Conservation (phyloP, 2,888 invertebrate species). For the Leucozona laternaria region DNA sequence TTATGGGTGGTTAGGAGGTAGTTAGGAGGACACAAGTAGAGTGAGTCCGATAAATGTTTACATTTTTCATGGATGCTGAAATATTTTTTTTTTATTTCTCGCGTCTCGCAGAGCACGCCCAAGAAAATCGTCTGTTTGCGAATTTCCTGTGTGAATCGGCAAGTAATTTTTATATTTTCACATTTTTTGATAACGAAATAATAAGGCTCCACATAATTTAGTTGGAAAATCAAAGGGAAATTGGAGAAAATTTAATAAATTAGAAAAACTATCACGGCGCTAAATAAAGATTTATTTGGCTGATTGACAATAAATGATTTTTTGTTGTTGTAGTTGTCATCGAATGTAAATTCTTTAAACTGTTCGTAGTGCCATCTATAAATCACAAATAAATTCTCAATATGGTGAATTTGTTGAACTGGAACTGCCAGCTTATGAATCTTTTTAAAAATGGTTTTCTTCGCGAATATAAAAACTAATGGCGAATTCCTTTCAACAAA, state of each 20-base stretch:
- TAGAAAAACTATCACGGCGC: slow-evolving; percentile 24
- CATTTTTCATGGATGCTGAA: slow-evolving; percentile 60
- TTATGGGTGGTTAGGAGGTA: background rate
- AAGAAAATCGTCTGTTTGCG: slow-evolving; percentile 37
- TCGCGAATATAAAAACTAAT: too few species aligned
- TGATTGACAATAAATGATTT: slow-evolving; percentile 38
- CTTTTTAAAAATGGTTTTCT: too few species aligned
- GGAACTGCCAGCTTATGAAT: slow-evolving; percentile 7
- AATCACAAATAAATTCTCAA: background rate
- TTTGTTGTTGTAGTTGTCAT: slow-evolving; percentile 61
- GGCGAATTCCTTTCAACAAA: too few species aligned
- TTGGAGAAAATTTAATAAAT: slow-evolving; percentile 49
- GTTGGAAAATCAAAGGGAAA: slow-evolving; percentile 33
- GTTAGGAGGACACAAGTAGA: background rate
- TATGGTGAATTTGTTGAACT: background rate
- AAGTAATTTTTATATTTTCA: background rate
- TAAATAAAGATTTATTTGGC: slow-evolving; percentile 52
- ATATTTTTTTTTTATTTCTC: slow-evolving; percentile 34
- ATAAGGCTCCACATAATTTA: slow-evolving; percentile 20
- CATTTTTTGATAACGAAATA: slow-evolving; percentile 23
- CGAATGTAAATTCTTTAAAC: background rate
- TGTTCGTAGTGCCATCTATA: slow-evolving; percentile 28
- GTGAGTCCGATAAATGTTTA: slow-evolving; percentile 64
- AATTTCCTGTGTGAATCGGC: slow-evolving; percentile 43
- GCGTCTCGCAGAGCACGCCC: slow-evolving; percentile 64